Percentiles rank a stretch among this genome's conserved stretches.
phyloP scores from a whole-genome alignment of 2,113 vertebrate species.

The Psammodynastes pulverulentus region DNA sequence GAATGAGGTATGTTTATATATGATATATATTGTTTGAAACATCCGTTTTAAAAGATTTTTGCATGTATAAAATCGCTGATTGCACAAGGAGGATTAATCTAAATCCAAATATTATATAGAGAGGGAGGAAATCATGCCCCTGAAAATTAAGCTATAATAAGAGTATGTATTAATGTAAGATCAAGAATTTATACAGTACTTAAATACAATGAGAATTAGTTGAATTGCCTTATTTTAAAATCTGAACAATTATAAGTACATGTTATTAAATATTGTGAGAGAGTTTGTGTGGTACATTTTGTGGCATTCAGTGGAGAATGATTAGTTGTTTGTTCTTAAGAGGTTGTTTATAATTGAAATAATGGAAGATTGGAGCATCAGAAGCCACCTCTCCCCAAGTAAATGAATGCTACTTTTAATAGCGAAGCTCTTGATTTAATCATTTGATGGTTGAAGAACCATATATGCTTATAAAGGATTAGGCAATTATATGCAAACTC shows the following conservation, averaged over 20 bases:
- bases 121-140: background rate
- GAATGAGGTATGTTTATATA: conserved; percentile 80
- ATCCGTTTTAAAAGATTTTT: background rate
- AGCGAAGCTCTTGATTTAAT: background rate
- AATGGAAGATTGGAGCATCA: background rate
- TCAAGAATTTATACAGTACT: background rate
- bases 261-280: background rate
- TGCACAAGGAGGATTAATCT: background rate
- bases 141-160: background rate
- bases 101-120: background rate
- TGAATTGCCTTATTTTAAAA: background rate
- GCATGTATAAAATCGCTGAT: background rate
- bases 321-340: background rate
- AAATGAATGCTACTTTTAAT: background rate
- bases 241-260: background rate
- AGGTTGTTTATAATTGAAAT: background rate
- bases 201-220: background rate
- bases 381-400: background rate
- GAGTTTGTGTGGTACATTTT: background rate
- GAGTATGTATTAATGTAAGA: background rate
- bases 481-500: background rate
- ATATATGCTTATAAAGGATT: background rate
- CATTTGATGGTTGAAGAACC: background rate
- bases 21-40: background rate
- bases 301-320: background rate